Conservation (phyloP, 2,113 vertebrate genomes). For the Stomatorhinus ivindoensis region DNA sequence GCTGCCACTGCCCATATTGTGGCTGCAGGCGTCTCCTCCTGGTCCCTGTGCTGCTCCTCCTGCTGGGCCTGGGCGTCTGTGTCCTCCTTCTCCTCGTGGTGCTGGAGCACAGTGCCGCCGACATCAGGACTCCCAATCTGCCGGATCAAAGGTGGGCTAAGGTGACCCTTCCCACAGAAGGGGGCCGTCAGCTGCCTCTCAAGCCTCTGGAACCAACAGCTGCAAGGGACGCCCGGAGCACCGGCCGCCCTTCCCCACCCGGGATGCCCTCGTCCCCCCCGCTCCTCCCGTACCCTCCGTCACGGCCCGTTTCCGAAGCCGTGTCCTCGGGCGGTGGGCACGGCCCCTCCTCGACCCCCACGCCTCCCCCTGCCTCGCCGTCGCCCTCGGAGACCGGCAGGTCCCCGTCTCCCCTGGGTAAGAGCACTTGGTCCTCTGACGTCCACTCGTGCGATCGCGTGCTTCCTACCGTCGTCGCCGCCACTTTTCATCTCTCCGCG, state of each 20-base stretch:
- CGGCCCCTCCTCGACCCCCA: background rate
- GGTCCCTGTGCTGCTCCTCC: constrained; percentile 5
- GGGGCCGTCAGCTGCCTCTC: background rate
- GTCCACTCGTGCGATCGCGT: constrained; percentile 15
- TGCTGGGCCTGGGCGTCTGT: constrained; percentile 12
- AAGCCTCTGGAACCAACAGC: background rate
- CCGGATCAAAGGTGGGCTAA: background rate
- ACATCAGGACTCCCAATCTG: background rate
- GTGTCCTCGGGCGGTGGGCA: background rate
- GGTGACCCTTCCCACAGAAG: background rate
- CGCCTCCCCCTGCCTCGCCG: background rate
- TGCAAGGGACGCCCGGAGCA: background rate
- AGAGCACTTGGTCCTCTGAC: background rate
- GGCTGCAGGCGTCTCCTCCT: background rate
- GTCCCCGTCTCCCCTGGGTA: background rate
- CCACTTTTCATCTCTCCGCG: background rate
- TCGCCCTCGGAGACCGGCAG: background rate
- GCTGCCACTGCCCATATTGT: background rate
- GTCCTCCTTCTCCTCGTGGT: constrained; percentile 14
- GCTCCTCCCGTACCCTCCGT: background rate
- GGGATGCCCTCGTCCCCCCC: background rate
- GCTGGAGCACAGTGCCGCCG: background rate
- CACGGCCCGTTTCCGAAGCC: background rate
- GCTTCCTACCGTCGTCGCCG: background rate
- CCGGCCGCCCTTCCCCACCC: background rate